Conservation (phyloP, 2,113 vertebrate genomes). For the Gymnorhina tibicen region DNA sequence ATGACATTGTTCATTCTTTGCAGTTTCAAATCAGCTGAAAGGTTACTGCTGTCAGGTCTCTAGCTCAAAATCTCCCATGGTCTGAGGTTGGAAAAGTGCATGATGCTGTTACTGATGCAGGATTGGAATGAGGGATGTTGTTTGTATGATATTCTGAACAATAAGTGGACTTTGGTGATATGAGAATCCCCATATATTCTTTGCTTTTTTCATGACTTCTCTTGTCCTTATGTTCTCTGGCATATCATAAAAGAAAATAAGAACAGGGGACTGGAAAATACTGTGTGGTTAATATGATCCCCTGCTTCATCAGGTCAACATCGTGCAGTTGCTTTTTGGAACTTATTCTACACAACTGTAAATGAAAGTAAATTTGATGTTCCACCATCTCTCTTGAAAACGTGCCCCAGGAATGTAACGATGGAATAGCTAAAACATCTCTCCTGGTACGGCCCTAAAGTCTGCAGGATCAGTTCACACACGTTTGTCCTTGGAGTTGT, state of each 20-base stretch:
- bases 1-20: not conserved
- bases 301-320: not conserved
- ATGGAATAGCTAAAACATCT: not conserved
- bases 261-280: not conserved
- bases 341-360: not conserved
- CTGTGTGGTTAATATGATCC: not conserved
- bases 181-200: not conserved
- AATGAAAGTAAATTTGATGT: not conserved
- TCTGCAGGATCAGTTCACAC: not conserved
- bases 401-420: fast-evolving
- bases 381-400: not conserved
- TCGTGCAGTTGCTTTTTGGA: not conserved
- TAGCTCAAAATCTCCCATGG: not conserved
- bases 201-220: not conserved
- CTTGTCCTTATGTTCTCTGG: not conserved
- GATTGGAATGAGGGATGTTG: not conserved
- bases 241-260: not conserved
- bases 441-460: not conserved
- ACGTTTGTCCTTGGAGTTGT: not conserved
- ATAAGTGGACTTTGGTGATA: not conserved
- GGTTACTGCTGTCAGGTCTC: not conserved
- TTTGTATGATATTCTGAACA: not conserved
- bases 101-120: not conserved
- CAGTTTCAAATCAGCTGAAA: not conserved
- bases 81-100: not conserved